Evolutionary conservation across 2,113 vertebrate species (phyloP).

Genomic region (Xiphias gladius): DNA sequence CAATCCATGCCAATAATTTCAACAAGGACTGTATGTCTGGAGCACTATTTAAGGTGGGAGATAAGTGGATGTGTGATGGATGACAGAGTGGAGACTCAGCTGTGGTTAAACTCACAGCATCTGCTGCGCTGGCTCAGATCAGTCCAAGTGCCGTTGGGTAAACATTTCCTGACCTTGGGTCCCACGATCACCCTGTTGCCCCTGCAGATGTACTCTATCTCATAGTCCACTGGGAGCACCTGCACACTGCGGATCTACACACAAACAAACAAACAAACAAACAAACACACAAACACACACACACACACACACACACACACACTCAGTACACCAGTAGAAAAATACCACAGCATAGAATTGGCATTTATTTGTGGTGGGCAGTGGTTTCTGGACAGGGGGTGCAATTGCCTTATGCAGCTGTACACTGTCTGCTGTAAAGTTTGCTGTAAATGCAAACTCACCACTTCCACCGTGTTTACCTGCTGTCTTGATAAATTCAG

Average conservation of each 20-base stretch:
- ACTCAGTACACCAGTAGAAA: background rate
- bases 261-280: conserved; percentile 23
- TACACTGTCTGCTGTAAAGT: no score
- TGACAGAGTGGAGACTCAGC: background rate
- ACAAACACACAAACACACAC: background rate
- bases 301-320: background rate
- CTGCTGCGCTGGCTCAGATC: conserved; percentile 87
- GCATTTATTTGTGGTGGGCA: background rate
- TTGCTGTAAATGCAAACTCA: no score
- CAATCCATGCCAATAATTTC: no score
- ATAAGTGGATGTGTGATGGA: background rate
- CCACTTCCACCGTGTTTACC: no score
- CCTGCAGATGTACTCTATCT: conserved; percentile 93
- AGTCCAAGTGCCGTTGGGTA: conserved; percentile 90
- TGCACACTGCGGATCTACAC: conserved; percentile 85
- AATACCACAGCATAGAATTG: background rate
- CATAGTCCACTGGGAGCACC: conserved; percentile 91
- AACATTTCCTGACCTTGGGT: conserved; percentile 92
- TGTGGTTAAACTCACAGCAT: conserved; percentile 85
- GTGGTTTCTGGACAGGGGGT: no score
- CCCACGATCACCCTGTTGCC: conserved; percentile 89
- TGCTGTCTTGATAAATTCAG: no score
- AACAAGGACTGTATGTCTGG: no score
- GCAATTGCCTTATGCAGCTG: no score
- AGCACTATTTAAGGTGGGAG: background rate